phyloP scores from a whole-genome alignment of 2,113 vertebrate genomes.

The Nothoprocta perdicaria region DNA sequence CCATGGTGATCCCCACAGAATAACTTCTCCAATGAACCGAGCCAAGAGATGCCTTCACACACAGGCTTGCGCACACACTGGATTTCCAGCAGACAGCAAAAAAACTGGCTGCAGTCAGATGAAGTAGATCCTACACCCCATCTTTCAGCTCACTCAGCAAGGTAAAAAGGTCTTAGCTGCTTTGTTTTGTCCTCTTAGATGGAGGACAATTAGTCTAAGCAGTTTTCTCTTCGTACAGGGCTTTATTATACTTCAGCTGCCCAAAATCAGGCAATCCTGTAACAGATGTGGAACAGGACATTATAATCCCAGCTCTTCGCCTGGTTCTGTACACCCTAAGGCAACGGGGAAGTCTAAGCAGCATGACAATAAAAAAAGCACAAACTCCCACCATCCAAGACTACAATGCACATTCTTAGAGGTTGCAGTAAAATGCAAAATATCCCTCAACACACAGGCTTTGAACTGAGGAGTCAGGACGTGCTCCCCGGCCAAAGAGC shows the following conservation, averaged over 20 bases:
- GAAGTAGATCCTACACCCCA: background rate
- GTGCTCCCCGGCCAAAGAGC: background rate
- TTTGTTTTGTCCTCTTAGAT: background rate
- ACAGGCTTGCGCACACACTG: rapidly evolving
- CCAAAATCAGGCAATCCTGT: background rate
- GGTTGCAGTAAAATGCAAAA: background rate
- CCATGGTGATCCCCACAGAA: background rate
- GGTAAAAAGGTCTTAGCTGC: background rate
- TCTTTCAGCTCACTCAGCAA: background rate
- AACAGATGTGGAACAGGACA: background rate
- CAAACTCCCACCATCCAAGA: background rate
- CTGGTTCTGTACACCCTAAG: background rate
- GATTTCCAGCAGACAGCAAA: background rate
- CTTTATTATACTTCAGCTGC: background rate
- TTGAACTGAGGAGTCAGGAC: background rate
- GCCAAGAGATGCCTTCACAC: background rate
- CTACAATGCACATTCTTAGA: background rate
- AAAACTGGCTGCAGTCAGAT: background rate
- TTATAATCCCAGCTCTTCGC: background rate
- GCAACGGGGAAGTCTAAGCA: background rate
- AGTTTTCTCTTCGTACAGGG: background rate
- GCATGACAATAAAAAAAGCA: background rate
- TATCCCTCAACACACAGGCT: background rate
- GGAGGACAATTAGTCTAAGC: background rate
- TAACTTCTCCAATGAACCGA: background rate